Conservation (phyloP, 2,113 vertebrate species). For the Pteropus alecto region DNA sequence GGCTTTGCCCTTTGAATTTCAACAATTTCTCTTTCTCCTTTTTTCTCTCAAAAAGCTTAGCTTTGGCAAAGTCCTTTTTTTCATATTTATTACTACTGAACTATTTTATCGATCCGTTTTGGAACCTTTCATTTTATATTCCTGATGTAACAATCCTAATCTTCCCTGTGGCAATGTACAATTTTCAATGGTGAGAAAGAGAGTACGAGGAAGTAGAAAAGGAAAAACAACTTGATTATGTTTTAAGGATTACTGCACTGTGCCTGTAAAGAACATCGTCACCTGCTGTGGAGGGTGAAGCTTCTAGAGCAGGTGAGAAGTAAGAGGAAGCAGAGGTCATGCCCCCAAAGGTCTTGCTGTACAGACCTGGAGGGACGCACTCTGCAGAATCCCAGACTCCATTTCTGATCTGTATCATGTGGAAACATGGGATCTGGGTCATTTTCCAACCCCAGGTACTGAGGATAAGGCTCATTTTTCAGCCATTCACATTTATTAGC, state of each 20-base stretch:
- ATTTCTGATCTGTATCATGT: not conserved
- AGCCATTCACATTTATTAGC: not conserved
- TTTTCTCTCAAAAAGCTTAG: conserved; percentile 6
- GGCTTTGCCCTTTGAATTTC: conserved; percentile 2
- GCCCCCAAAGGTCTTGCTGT: not conserved
- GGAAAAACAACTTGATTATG: not conserved
- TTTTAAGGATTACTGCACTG: not conserved
- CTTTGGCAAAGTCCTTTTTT: not conserved
- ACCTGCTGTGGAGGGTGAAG: not conserved
- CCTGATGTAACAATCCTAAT: not conserved
- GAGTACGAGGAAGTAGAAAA: not conserved
- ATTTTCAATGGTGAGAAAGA: not conserved
- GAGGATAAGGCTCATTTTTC: not conserved
- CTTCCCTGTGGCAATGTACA: not conserved
- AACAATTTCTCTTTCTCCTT: not conserved
- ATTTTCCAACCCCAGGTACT: not conserved
- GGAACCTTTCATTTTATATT: not conserved
- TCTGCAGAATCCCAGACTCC: not conserved
- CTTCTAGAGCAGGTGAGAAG: not conserved
- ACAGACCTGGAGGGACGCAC: not conserved
- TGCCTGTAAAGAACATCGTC: not conserved
- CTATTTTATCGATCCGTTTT: conserved; percentile 2
- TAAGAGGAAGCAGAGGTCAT: not conserved
- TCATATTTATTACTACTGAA: not conserved
- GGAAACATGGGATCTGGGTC: not conserved